A percentile compares a stretch with the other conserved stretches of the same genome.
These are phyloP conservation scores for Perithous albicinctus DNA, from an alignment of 2,888 invertebrate species.

Conservation along the genomic window DNA sequence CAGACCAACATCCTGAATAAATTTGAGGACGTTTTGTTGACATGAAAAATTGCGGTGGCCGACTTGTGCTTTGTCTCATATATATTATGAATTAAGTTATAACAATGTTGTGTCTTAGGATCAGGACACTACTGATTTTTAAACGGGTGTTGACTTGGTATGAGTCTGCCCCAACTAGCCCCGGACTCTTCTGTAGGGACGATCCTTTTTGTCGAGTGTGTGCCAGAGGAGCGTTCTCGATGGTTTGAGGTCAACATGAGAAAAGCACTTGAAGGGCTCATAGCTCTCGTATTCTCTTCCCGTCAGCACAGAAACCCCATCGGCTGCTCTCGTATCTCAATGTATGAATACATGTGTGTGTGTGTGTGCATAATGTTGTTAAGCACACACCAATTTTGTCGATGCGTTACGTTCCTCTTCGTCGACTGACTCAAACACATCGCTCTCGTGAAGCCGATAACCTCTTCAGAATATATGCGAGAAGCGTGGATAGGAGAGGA, in stretches of 20 bases:
- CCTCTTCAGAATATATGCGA: constrained; percentile 48
- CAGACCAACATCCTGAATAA: too few species aligned
- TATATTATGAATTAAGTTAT: too few species aligned
- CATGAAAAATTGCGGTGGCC: too few species aligned
- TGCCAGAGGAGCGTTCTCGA: constrained; percentile 7
- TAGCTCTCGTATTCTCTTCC: constrained; percentile 24
- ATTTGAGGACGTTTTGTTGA: too few species aligned
- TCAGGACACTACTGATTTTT: too few species aligned
- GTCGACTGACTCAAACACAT: constrained; percentile 21
- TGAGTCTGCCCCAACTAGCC: too few species aligned
- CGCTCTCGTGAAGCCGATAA: constrained; percentile 51
- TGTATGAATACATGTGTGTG: neutral
- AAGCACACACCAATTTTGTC: constrained; percentile 5
- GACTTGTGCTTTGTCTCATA: too few species aligned
- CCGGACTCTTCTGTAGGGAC: too few species aligned
- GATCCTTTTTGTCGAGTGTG: constrained; percentile 10
- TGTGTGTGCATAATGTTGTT: neutral
- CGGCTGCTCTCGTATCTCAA: neutral
- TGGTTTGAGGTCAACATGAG: constrained; percentile 38
- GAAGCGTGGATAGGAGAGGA: constrained; percentile 31
- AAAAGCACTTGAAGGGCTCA: constrained; percentile 19
- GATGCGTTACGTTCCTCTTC: constrained; percentile 35
- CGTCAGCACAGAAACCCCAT: constrained; percentile 33
- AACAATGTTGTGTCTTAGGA: too few species aligned
- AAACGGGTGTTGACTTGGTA: too few species aligned